These are phyloP conservation scores for Drosophila affinis DNA, from an alignment of 2,888 invertebrate species.

Conservation along the genomic window DNA sequence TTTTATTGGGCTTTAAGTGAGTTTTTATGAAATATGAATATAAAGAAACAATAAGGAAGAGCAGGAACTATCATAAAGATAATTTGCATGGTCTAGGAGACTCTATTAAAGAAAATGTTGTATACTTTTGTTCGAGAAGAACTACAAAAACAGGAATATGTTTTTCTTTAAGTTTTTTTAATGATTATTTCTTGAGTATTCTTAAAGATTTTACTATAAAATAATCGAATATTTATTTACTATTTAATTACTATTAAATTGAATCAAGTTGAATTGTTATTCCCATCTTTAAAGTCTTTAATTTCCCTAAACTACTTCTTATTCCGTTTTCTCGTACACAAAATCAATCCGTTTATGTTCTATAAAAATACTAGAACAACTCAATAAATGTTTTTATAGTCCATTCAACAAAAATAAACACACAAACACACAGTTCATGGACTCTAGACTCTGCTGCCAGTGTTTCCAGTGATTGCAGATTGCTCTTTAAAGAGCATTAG, in stretches of 20 bases:
- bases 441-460: background rate
- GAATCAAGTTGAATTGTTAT: no score
- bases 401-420: background rate
- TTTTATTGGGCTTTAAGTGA: background rate
- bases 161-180: no score
- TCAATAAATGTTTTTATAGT: background rate
- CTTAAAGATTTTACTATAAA: no score
- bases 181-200: no score
- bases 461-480: background rate
- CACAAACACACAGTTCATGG: background rate
- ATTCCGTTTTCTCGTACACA: background rate
- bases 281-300: no score
- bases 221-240: no score
- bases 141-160: no score
- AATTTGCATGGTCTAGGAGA: background rate
- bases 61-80: background rate
- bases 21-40: background rate
- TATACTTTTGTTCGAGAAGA: background rate
- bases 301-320: no score
- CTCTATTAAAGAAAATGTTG: background rate
- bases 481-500: constrained; percentile 3
- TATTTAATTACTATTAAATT: no score
- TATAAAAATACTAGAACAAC: background rate
- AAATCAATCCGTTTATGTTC: background rate
- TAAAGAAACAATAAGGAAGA: background rate